Evolutionary conservation across 2,113 vertebrate species (phyloP).

Genomic region (Ptilorrhoa leucosticta): DNA sequence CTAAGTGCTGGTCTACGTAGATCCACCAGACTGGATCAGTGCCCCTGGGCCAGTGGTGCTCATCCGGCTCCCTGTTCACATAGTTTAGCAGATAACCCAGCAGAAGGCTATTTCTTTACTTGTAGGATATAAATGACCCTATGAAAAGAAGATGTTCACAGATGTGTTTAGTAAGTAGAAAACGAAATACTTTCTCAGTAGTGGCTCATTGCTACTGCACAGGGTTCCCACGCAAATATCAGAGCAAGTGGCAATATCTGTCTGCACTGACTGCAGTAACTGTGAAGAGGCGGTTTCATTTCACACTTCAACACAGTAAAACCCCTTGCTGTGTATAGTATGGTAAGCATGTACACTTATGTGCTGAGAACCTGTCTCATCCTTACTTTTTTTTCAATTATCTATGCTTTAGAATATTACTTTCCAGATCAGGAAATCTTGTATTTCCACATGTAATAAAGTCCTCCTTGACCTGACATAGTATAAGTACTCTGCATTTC

Average conservation of each 20-base stretch:
- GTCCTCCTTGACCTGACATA: neutral
- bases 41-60: neutral
- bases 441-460: neutral
- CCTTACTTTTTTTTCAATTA: neutral
- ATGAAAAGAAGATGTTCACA: neutral
- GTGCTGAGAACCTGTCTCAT: neutral
- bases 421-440: neutral
- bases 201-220: neutral
- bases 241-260: neutral
- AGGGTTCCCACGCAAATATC: neutral
- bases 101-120: neutral
- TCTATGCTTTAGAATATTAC: neutral
- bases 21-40: neutral
- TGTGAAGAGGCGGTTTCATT: neutral
- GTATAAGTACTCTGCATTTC: neutral
- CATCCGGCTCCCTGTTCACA: rapidly evolving
- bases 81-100: neutral
- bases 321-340: neutral
- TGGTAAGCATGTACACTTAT: neutral
- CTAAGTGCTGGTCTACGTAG: neutral
- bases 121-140: neutral
- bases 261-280: neutral
- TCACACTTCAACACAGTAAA: neutral
- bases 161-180: neutral
- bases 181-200: neutral